phyloP scores from a whole-genome alignment of 2,113 vertebrate species.

The Eudorcas thomsonii region DNA sequence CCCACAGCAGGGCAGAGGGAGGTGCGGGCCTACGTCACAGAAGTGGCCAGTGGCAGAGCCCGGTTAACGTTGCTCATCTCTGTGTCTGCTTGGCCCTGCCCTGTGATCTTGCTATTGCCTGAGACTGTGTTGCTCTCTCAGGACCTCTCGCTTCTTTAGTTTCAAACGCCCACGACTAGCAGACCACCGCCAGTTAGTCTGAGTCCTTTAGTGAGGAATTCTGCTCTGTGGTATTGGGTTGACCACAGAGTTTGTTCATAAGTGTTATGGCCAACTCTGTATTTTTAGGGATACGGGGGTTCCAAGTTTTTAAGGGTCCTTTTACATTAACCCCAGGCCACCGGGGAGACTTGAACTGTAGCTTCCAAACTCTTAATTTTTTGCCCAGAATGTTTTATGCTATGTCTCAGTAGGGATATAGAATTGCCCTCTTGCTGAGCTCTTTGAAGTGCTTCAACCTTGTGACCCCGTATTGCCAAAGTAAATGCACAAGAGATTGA shows the following conservation, averaged over 20 bases:
- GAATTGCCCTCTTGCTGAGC: background rate
- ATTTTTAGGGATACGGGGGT: background rate
- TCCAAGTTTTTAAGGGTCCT: background rate
- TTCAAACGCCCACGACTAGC: background rate
- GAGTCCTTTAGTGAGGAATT: background rate
- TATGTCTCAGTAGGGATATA: background rate
- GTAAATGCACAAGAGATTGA: background rate
- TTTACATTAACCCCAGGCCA: background rate
- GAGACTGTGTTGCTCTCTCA: background rate
- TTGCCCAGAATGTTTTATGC: background rate
- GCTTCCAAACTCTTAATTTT: background rate
- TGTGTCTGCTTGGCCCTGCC: background rate
- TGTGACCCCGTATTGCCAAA: background rate
- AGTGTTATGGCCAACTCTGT: background rate
- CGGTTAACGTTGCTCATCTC: too few relatives aligned
- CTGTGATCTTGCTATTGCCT: background rate
- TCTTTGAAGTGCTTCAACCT: background rate
- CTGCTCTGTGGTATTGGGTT: background rate
- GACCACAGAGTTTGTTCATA: background rate
- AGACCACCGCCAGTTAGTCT: background rate
- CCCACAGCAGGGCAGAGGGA: background rate
- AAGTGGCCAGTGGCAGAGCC: background rate
- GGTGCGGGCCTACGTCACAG: rapidly evolving
- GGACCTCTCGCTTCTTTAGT: background rate
- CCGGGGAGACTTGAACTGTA: background rate